Base-by-base conservation (phyloP, 2,797 vertebrate genomes). In the Ibycter americanus region DNA sequence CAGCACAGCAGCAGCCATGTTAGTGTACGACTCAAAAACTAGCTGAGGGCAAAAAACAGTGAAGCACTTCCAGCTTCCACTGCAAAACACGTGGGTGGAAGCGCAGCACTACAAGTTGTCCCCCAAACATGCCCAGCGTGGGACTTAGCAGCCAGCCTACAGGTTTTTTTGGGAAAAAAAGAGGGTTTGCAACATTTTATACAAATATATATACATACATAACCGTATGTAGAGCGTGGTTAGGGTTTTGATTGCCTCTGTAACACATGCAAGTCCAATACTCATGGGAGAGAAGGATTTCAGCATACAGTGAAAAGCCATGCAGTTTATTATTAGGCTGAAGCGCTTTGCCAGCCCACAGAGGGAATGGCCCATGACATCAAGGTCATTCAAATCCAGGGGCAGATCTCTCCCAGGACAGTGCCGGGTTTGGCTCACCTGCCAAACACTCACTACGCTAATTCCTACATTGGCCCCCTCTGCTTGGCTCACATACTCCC, bases 261-360 rank as follows among this genome's bases (percentile, higher is more conserved):
- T 13, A 23, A 4, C 8, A 5, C 0, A 3, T 2, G 1, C 15
- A 3, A 70, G 34, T n/a, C 11, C 38, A 8, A 0, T 11, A 5
- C 2, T 38, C 11, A 1, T 4, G 29, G 61, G 54, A 80, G 9
- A 79, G 42, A 12, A 86, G 38, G 77, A 20, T 58, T 78, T 42
- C 25, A 4, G 56, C 1, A 1, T 3, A 6, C 26, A 4, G 58
- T 34, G 44, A 49, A 51, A 34, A 58, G 38, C 49, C 0, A 0
- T 1, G 9, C 26, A 51, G 38, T 67, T 86, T 66, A 15, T 89
- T 36, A 22, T 42, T 22, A 15, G 58, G 36, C 6, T 49, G 38
- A 78, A 70, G 7, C 0, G 0, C 13, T 49, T 23, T 61, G 38
- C 34, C 63, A 34, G 3, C 12, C 18, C 29, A 49, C 31, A 59